Base-by-base conservation (phyloP, 2,797 vertebrate genomes). In the Spea hammondii region DNA sequence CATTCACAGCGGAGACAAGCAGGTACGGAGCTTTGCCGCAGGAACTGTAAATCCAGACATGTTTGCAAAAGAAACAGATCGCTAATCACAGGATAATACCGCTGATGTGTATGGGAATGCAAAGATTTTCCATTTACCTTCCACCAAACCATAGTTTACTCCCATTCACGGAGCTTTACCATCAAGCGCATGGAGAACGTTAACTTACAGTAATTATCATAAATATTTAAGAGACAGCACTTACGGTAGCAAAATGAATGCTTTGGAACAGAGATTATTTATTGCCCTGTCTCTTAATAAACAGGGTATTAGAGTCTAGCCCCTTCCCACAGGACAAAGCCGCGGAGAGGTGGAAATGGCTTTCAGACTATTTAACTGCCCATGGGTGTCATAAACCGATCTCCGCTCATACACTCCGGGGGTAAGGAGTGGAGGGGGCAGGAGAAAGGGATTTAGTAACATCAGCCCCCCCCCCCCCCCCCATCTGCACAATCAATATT, bases 141-240 rank as follows among this genome's bases (percentile, higher is more conserved):
- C 32, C 32, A 32, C 32, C 32, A 32, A 32, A 32, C 32, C 32
- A 32, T 32, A 32, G 32, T 32, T 59, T 59, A 12, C 11, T n/a
- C 13, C 13, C 57, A 5, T 13, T 12, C 57, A 59, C 5, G n/a
- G 10, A 12, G 57, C 57, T 59, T 59, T 59, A 59, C 57, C 57
- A 59, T 59, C 57, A 59, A 10, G 10, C n/a, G 57, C 5, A 11
- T n/a, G 9, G 44, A 46, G 32, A 9, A 65, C 48, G 4, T 67
- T 67, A 67, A 67, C 65, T 48, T 67, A 49, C 46, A 67, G 60
- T 51, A 7, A 65, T 74, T 53, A 13, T 3, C 10, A 65, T 74
- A 12, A 74, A 74, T 74, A 74, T 65, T 74, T 74, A 12, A 65
- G 44, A 11, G 6, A 45, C 72, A 44, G 72, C 72, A 74, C 72